Evolutionary conservation across 2,797 vertebrate genomes (phyloP), one percentile per base, ranked within the genome.

Genomic region (Gymnoscopelus braueri): DNA sequence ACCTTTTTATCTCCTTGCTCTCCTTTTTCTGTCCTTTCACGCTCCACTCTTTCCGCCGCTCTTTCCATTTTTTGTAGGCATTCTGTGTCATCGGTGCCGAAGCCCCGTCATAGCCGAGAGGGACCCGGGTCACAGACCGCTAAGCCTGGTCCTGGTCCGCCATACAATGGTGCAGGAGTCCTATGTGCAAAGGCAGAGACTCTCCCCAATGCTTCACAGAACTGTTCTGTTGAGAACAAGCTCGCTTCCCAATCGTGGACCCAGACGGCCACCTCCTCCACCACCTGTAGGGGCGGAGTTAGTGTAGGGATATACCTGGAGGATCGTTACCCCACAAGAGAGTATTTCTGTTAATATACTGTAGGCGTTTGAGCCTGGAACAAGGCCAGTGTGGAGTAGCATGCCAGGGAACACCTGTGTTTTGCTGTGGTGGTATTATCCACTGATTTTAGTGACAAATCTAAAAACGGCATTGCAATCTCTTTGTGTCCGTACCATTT

Each of bases 31-130:
- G 49, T 56, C 53, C 26, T 24, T 55, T 55, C 57, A 15, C 15
- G 39, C 39, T 19, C 58, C 48, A 39, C 23, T 32, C 58, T 74
- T 76, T 86, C 87, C 82, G 81, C 81, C 64, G 32, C 80, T 89
- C 70, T 91, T 87, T 65, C 29, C 32, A 23, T 29, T 82, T 78
- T 84, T 76, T 78, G 9, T 88, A 92, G 90, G 87, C 82, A 7
- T 82, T 87, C 74, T 86, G 69, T 91, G 63, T 79, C 89, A 51
- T 78, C 86, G 84, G 79, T 88, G 79, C 88, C 85, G 83, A 83
- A 84, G 77, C 79, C 82, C 74, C 61, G 53, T 88, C 84, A 80
- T 89, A 80, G 71, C 75, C 76, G 77, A 81, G 86, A 87, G 80
- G 84, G 78, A 82, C 71, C 71, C 83, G 39, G 63, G 66, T 81